Conservation (phyloP, 2,888 invertebrate genomes). For the Callimorpha dominula region DNA sequence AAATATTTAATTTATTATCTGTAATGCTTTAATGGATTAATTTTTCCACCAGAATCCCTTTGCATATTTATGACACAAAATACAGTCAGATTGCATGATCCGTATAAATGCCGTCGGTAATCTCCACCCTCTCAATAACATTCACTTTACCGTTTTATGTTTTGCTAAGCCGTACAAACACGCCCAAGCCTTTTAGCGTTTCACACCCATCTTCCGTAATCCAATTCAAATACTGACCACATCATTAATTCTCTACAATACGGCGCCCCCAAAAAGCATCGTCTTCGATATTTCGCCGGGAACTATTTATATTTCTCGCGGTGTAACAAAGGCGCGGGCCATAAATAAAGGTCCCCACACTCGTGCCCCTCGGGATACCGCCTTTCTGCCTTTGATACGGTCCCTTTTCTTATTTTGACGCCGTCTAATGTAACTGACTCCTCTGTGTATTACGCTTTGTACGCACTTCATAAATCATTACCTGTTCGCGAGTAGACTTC, state of each 20-base stretch:
- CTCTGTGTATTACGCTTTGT: constrained; percentile 74
- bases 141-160: constrained; percentile 78
- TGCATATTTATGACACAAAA: constrained; percentile 56
- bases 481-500: constrained; percentile 60
- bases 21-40: constrained; percentile 21
- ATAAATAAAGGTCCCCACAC: constrained; percentile 79
- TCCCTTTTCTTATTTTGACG: constrained; percentile 84
- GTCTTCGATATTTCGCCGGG: constrained; percentile 80
- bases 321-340: constrained; percentile 79
- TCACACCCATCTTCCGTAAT: constrained; percentile 76
- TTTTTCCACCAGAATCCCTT: constrained; percentile 34
- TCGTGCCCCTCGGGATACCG: constrained; percentile 71
- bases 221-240: constrained; percentile 83
- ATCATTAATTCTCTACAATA: constrained; percentile 85
- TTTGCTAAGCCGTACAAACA: constrained; percentile 78
- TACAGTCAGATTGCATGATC: constrained; percentile 58
- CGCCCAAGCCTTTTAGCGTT: constrained; percentile 80
- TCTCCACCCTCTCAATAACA: constrained; percentile 61
- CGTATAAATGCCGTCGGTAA: constrained; percentile 53
- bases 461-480: constrained; percentile 82
- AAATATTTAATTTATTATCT: constrained; percentile 34
- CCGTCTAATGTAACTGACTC: constrained; percentile 78
- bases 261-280: constrained; percentile 81
- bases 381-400: constrained; percentile 84
- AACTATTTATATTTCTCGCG: constrained; percentile 85